Percentiles rank a stretch among this genome's conserved stretches.
Conservation (phyloP, 2,797 vertebrate genomes). For the Chelon auratus region DNA sequence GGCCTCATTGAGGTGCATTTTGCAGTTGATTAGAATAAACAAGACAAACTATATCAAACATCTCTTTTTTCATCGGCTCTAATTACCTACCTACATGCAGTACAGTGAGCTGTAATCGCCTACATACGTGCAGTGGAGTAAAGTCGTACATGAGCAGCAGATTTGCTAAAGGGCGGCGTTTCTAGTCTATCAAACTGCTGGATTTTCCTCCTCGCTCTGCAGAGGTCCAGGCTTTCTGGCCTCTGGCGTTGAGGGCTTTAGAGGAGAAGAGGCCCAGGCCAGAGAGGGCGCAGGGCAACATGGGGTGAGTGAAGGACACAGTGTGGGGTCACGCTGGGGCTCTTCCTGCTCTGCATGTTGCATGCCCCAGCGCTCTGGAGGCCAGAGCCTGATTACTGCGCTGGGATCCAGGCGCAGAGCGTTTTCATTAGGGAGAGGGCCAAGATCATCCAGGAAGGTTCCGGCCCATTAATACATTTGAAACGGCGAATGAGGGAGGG, state of each 20-base stretch:
- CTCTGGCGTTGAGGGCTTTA: constrained; percentile 55
- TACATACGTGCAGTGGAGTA: constrained; percentile 35
- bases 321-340: constrained; percentile 78
- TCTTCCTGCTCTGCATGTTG: constrained; percentile 81
- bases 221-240: constrained; percentile 52
- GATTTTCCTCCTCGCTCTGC: constrained; percentile 34
- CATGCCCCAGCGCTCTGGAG: constrained; percentile 78
- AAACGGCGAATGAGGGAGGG: constrained; percentile 83
- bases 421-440: constrained; percentile 88
- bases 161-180: constrained; percentile 57
- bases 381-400: constrained; percentile 83
- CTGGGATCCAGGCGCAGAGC: constrained; percentile 82
- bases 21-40: constrained; percentile 24
- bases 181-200: constrained; percentile 56
- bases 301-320: constrained; percentile 75
- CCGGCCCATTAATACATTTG: constrained; percentile 90
- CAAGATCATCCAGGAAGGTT: constrained; percentile 88
- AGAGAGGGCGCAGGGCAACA: constrained; percentile 72
- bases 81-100: no score
- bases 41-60: no score
- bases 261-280: constrained; percentile 71
- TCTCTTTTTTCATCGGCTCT: no score
- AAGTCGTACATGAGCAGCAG: constrained; percentile 57
- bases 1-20: constrained; percentile 30
- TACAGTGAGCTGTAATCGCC: constrained; percentile 27